Percentiles rank a stretch among this genome's conserved stretches.
These are phyloP conservation scores for Troides helena DNA, from an alignment of 2,888 invertebrate genomes.

Conservation along the genomic window DNA sequence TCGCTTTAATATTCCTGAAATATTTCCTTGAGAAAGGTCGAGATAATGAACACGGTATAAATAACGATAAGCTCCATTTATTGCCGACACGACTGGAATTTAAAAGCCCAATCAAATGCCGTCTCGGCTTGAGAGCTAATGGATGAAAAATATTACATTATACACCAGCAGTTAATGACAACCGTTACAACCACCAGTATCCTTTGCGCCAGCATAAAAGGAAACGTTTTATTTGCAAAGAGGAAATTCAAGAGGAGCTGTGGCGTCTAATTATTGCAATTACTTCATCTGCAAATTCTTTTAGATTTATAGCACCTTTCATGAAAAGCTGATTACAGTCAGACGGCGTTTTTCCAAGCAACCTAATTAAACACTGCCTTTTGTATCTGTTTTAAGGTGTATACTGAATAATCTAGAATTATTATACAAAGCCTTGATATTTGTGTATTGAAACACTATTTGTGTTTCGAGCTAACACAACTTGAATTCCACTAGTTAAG, in stretches of 20 bases:
- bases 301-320: background rate
- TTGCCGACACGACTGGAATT: constrained; percentile 19
- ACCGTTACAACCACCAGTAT: background rate
- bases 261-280: background rate
- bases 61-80: constrained; percentile 25
- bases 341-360: background rate
- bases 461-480: too few species aligned
- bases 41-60: constrained; percentile 24
- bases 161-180: constrained; percentile 1
- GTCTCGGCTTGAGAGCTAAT: constrained; percentile 14
- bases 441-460: too few species aligned
- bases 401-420: too few species aligned
- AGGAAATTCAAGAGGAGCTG: background rate
- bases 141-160: constrained; percentile 8
- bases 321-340: background rate
- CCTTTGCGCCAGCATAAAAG: background rate
- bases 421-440: too few species aligned
- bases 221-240: background rate
- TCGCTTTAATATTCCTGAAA: constrained; percentile 18
- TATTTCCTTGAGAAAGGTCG: constrained; percentile 18
- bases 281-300: background rate
- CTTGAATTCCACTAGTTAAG: too few species aligned
- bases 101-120: constrained; percentile 13
- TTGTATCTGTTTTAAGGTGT: too few species aligned
- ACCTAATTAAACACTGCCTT: too few species aligned